Evolutionary conservation across 2,888 invertebrate genomes (phyloP).

Genomic region (Stratiomys singularior): DNA sequence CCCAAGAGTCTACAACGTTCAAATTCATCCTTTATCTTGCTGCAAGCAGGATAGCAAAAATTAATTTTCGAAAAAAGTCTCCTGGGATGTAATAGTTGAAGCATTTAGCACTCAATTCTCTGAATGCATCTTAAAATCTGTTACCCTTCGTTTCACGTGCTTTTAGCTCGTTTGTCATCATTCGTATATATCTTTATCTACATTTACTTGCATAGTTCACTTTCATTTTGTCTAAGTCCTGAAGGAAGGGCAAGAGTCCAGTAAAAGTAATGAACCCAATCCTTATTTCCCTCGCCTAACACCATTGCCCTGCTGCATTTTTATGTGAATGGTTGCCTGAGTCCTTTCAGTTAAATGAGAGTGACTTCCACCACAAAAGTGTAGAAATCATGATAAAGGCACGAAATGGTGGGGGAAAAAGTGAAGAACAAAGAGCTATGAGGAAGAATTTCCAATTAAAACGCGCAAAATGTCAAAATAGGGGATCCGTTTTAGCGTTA

Average conservation of each 20-base stretch:
- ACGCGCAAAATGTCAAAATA: constrained; percentile 46
- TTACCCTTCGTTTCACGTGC: neutral
- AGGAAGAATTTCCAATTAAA: constrained; percentile 41
- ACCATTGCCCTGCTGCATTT: neutral
- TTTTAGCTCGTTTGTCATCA: too few relatives aligned
- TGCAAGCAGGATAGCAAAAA: constrained; percentile 15
- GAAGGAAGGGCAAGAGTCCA: neutral
- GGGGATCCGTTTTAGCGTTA: constrained; percentile 39
- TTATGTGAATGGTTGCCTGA: neutral
- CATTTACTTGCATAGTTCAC: neutral
- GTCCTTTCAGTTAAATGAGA: too few relatives aligned
- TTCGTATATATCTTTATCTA: neutral
- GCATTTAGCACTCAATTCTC: constrained; percentile 34
- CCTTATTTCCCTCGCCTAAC: neutral
- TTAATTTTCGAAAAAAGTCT: constrained; percentile 18
- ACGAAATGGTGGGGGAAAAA: neutral
- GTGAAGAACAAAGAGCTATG: neutral
- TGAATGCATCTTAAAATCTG: neutral
- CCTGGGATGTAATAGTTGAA: neutral
- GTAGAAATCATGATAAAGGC: too few relatives aligned
- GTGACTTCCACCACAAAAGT: too few relatives aligned
- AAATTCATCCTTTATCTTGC: neutral
- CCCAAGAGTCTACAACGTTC: neutral
- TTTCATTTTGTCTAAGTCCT: neutral
- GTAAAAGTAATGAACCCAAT: constrained; percentile 27